Evolutionary conservation across 2,113 vertebrate species (phyloP), one percentile per base, ranked within the genome.

Genomic region (Setophaga coronata): DNA sequence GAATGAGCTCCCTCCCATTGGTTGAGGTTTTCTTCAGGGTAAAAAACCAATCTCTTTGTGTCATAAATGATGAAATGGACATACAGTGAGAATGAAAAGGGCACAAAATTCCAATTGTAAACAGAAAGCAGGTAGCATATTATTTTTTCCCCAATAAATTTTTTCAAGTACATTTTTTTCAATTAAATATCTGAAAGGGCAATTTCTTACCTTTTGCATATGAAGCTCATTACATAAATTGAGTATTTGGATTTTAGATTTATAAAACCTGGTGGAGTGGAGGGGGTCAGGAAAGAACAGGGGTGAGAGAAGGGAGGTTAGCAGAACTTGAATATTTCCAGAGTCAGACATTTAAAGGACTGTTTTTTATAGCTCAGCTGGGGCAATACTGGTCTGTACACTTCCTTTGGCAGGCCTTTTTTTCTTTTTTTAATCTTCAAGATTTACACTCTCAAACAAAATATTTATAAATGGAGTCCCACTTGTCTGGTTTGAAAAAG

Each of bases 381-480:
- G 86, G 93, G 96, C 29, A 93, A 95, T 78, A 58, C 19, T 77
- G 72, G 54, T 98, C 93, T 92, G 56, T 87, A 93, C 15, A 93
- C 91, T 97, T 97, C 78, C 53, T 95, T 90, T 94, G 43, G 45
- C 7, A 33, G 29, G 8, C 40, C 50, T 79, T 26, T n/a, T 40
- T 69, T 53, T n/a, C 3, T 57, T 84, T 96, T 80, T 80, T 76
- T 76, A 69, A 92, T 91, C 77, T 90, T 57, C 18, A 66, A 93
- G 82, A 96, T 96, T 95, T 97, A 96, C 96, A 58, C 93, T 97
- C 88, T 95, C 86, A 95, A 97, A 64, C 64, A 96, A 97, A 97
- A 97, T 95, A 95, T 97, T 97, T 96, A 95, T 95, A 95, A 96
- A 90, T 74, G 77, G 57, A 95, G 16, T 61, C 78, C 85, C 81